These are phyloP conservation scores for Agrotis exclamationis DNA, from an alignment of 2,888 invertebrate genomes.

Conservation along the genomic window DNA sequence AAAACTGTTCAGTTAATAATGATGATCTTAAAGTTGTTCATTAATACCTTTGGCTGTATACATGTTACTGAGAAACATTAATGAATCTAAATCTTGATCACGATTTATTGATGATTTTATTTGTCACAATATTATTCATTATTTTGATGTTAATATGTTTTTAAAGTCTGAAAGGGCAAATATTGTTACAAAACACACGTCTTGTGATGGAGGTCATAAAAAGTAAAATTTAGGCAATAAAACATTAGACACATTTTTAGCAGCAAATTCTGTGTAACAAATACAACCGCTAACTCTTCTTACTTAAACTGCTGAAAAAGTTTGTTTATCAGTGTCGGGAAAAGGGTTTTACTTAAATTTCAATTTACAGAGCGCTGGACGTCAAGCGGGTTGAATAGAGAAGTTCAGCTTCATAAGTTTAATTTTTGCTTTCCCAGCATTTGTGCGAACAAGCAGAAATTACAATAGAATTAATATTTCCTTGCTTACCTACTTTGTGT, in stretches of 20 bases:
- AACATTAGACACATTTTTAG: too few species aligned
- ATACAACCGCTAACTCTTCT: constrained; percentile 27
- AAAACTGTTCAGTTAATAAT: too few species aligned
- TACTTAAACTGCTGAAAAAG: constrained; percentile 58
- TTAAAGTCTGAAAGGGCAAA: too few species aligned
- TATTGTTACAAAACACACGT: neutral
- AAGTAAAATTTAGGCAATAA: neutral
- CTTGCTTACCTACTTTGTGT: constrained; percentile 60
- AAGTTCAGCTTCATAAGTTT: constrained; percentile 73
- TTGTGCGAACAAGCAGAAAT: constrained; percentile 58
- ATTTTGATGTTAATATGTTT: too few species aligned
- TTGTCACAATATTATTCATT: too few species aligned
- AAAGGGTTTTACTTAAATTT: constrained; percentile 81
- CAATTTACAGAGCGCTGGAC: constrained; percentile 75
- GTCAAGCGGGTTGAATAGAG: constrained; percentile 78
- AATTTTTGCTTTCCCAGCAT: constrained; percentile 68
- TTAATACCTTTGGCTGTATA: too few species aligned
- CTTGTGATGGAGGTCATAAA: too few species aligned
- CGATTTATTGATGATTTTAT: too few species aligned
- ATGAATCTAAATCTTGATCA: too few species aligned
- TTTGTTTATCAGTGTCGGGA: constrained; percentile 72
- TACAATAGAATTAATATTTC: constrained; percentile 63
- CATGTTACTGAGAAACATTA: too few species aligned
- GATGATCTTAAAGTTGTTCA: too few species aligned
- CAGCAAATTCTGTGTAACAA: neutral